These are phyloP conservation scores for Natator depressus DNA, from an alignment of 2,113 vertebrate genomes.

Conservation along the genomic window DNA sequence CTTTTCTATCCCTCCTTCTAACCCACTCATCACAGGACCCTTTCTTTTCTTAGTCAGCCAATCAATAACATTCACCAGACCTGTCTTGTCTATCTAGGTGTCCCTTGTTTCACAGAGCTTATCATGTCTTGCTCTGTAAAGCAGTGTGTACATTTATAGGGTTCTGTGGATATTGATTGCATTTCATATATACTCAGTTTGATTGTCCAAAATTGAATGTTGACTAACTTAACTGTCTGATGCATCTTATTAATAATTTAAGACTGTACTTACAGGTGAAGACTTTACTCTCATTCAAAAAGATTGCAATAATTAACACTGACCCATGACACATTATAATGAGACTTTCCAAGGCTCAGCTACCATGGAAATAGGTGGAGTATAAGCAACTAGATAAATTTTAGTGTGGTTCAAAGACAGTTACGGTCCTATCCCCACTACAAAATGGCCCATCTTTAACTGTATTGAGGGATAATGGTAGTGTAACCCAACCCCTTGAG, in stretches of 20 bases:
- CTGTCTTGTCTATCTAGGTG: background rate
- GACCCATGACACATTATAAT: background rate
- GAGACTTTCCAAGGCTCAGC: background rate
- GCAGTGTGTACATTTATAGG: background rate
- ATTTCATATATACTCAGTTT: background rate
- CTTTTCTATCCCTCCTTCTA: background rate
- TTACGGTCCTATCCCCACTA: background rate
- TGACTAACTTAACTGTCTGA: background rate
- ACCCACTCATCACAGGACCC: background rate
- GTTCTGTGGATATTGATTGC: background rate
- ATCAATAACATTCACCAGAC: background rate
- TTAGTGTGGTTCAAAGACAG: constrained; percentile 2
- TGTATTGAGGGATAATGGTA: background rate
- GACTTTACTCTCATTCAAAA: background rate
- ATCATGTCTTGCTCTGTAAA: background rate
- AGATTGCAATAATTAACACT: background rate
- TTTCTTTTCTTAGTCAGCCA: background rate
- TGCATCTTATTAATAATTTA: background rate
- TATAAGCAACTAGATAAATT: background rate
- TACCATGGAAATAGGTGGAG: background rate
- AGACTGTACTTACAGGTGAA: background rate
- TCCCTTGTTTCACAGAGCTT: background rate
- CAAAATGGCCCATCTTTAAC: background rate
- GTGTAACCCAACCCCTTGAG: background rate
- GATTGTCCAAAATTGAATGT: background rate